Evolutionary conservation across 2,888 invertebrate species (phyloP).

Genomic region (Ceriagrion tenellum): DNA sequence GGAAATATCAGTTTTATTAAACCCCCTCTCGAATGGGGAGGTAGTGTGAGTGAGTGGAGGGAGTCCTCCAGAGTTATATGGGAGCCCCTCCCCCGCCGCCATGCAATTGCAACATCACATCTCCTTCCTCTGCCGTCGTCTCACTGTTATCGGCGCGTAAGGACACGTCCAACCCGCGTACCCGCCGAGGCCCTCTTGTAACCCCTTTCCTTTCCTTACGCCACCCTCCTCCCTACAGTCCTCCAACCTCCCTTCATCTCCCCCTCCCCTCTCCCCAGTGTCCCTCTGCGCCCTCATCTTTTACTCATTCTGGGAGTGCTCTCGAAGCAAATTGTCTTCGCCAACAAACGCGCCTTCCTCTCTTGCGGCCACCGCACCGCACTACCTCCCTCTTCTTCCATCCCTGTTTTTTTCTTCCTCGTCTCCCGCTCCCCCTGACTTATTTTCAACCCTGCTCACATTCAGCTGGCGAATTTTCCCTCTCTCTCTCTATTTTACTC

Average conservation of each 20-base stretch:
- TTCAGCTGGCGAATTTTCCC: background rate
- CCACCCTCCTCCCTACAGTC: background rate
- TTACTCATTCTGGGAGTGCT: conserved; percentile 36
- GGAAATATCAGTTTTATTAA: conserved; percentile 1
- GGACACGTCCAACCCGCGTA: conserved; percentile 6
- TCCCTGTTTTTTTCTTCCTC: background rate
- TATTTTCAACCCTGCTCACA: conserved; percentile 23
- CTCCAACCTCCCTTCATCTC: background rate
- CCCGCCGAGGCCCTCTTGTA: too few relatives aligned
- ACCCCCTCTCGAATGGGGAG: background rate
- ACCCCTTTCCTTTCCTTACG: too few relatives aligned
- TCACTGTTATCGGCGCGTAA: conserved; percentile 16
- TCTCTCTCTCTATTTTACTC: background rate
- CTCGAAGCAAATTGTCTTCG: conserved; percentile 36
- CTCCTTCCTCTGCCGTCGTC: background rate
- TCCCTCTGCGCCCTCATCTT: conserved; percentile 21
- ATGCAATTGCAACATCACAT: background rate
- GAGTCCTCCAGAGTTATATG: background rate
- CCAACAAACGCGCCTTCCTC: conserved; percentile 12
- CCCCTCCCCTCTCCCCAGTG: background rate
- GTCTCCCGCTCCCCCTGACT: background rate
- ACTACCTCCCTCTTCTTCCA: background rate
- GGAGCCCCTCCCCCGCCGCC: background rate
- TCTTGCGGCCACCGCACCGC: background rate
- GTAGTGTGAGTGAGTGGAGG: background rate